Evolutionary conservation across 64 coral and sea anemone genomes (phyloP), one percentile per base, ranked within the genome.

Genomic region (Montipora sp.): DNA sequence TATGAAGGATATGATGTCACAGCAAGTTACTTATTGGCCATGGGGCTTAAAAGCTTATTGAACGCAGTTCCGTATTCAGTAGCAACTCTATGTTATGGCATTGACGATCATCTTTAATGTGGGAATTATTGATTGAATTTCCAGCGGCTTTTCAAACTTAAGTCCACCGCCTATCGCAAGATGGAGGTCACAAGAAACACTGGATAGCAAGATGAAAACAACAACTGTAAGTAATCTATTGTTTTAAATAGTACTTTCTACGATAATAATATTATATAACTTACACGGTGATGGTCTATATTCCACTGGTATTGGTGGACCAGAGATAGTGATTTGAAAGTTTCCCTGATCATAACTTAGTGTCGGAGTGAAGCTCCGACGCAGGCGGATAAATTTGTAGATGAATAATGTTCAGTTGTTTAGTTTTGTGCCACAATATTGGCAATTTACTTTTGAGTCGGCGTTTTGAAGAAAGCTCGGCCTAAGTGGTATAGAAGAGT

Each of bases 161-260:
- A 85, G 82, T 70, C 65, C 82, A 48, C 82, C 82, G 82, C 15
- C 82, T 11, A 72, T 85, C 6, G 21, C 79, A 22, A 85, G 82
- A 85, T 85, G 82, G 82, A 71, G 82, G 11, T 85, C 82, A 19
- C 65, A 85, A 2, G 82, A 85, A 72, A 48, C 59, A 72, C 10
- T 85, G 82, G 82, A 85, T 70, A 85, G 46, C 82, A 85, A 85
- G 68, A 85, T 85, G 82, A 85, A 85, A 85, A 85, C 82, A 85
- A 85, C 82, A 70, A 71, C 82, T 48, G 82, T 85, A 85, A 85
- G 82, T 85, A 47, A 71, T 19, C 45, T 5, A 85, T 85, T 85
- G 82, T 85, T 85, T 18, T 69, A 71, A 85, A 47, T 85, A 71
- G 82, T 70, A 68, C 36, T 59, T 51, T 49, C 6, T 23, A 23